Evolutionary conservation across 1,140 invertebrate species (phyloP).

Genomic region (Protaetia brevitarsis): DNA sequence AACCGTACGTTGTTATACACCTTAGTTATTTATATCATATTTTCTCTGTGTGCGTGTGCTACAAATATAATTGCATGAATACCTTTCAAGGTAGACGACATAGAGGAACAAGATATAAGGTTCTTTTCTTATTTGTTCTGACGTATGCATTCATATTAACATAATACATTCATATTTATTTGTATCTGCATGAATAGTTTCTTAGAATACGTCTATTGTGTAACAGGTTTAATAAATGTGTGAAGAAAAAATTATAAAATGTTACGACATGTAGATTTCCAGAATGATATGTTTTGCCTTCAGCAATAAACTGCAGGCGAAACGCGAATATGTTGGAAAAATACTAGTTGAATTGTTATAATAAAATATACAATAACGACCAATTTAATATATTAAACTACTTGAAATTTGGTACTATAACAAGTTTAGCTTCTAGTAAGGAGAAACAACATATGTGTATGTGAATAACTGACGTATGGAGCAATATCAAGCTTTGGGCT

Average conservation of each 20-base stretch:
- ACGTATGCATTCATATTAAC: not conserved
- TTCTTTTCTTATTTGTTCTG: not conserved
- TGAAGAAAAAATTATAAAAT: not conserved
- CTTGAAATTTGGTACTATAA: too few relatives aligned
- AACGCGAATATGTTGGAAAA: too few relatives aligned
- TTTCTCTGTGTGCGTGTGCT: not conserved
- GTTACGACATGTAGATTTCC: not conserved
- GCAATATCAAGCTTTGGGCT: too few relatives aligned
- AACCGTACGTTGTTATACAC: not conserved
- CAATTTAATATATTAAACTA: too few relatives aligned
- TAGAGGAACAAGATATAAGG: not conserved
- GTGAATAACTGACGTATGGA: too few relatives aligned
- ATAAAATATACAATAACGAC: not conserved
- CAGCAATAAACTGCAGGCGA: not conserved
- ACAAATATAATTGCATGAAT: not conserved
- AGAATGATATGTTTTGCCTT: not conserved
- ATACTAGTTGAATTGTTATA: not conserved
- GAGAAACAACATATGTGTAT: too few relatives aligned
- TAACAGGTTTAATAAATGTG: not conserved
- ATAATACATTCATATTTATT: not conserved
- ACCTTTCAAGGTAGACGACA: slow-evolving; percentile 4
- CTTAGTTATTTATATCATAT: not conserved
- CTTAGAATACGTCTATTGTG: not conserved
- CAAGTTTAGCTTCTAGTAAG: too few relatives aligned
- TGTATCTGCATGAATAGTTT: not conserved